Evolutionary conservation across 1,140 invertebrate genomes (phyloP).

Genomic region (Pogonus chalceus): DNA sequence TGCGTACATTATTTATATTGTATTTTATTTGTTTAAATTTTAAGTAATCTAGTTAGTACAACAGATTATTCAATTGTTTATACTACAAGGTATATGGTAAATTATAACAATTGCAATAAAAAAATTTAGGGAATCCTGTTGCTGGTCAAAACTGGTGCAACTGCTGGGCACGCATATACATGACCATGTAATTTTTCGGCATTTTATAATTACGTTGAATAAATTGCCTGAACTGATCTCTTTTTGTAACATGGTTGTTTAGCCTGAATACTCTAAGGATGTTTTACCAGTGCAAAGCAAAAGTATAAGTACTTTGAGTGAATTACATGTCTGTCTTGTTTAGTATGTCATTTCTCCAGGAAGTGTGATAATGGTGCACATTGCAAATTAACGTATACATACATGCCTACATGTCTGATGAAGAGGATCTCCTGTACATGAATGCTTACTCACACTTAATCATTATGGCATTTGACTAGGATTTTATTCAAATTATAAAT

Average conservation of each 20-base stretch:
- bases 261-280: slow-evolving; percentile 2
- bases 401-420: too few species aligned
- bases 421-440: too few species aligned
- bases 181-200: neutral
- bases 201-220: neutral
- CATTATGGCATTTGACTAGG: too few species aligned
- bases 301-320: slow-evolving; percentile 4
- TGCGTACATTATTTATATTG: too few species aligned
- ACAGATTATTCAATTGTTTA: too few species aligned
- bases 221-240: neutral
- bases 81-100: too few species aligned
- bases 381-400: neutral
- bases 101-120: too few species aligned
- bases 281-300: neutral
- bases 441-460: neutral
- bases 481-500: too few species aligned
- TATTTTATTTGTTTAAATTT: too few species aligned
- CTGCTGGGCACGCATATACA: neutral
- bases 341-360: slow-evolving; percentile 4
- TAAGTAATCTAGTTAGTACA: too few species aligned
- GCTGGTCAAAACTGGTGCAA: neutral
- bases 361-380: neutral
- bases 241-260: neutral
- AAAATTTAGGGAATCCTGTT: too few species aligned
- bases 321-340: neutral